Percentiles rank a stretch among this genome's conserved stretches.
These are phyloP conservation scores for Microplitis deprimator DNA, from an alignment of 2,888 invertebrate species.

Conservation along the genomic window DNA sequence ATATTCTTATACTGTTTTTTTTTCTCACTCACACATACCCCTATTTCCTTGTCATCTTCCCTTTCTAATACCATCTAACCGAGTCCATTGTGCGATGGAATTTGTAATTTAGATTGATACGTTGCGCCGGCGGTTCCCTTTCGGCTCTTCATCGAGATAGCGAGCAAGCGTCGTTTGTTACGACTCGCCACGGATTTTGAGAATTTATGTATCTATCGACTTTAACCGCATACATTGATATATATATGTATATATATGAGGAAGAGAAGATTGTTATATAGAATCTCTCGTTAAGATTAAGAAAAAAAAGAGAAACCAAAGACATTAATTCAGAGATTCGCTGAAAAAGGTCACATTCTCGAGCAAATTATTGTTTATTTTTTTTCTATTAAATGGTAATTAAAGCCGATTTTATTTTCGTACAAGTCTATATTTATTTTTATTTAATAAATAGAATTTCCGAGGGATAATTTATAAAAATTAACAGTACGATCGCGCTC, in stretches of 20 bases:
- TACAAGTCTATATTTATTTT: no score
- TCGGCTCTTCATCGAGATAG: constrained; percentile 46
- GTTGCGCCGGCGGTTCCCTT: constrained; percentile 52
- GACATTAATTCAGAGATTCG: constrained; percentile 23
- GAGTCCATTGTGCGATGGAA: constrained; percentile 67
- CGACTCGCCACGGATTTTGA: constrained; percentile 40
- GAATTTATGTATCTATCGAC: constrained; percentile 43
- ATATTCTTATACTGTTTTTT: neutral
- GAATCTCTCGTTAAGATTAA: constrained; percentile 20
- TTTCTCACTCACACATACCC: constrained; percentile 14
- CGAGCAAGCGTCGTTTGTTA: constrained; percentile 31
- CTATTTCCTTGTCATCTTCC: constrained; percentile 34
- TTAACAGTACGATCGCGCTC: neutral
- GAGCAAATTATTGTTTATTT: constrained; percentile 2
- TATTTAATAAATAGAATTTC: no score
- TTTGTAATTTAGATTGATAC: constrained; percentile 71
- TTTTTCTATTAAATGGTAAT: neutral
- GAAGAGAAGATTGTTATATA: constrained; percentile 10
- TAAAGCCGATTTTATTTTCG: neutral
- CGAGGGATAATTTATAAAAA: no score
- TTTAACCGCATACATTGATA: constrained; percentile 9
- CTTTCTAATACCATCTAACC: constrained; percentile 35
- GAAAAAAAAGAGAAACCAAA: constrained; percentile 8
- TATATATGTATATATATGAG: neutral
- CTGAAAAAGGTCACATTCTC: constrained; percentile 17